These are phyloP conservation scores for Prietella phreatophila DNA, from an alignment of 2,113 vertebrate species.

Conservation along the genomic window DNA sequence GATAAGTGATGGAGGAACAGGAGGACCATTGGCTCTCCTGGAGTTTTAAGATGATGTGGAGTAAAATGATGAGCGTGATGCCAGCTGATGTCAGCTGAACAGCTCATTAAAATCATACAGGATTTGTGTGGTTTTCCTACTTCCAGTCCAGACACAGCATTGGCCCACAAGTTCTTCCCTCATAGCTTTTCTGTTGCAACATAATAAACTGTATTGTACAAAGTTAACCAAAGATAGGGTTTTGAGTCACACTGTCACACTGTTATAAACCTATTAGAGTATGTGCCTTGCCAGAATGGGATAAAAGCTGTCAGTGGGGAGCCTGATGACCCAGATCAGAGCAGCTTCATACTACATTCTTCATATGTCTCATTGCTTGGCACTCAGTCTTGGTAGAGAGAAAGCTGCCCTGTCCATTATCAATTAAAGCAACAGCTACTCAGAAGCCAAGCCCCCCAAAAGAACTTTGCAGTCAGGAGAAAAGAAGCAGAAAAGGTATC, in stretches of 20 bases:
- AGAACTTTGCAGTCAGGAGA: background rate
- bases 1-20: background rate
- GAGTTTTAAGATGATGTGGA: background rate
- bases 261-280: background rate
- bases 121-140: background rate
- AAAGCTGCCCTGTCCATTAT: background rate
- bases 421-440: background rate
- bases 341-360: background rate
- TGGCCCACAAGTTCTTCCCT: background rate
- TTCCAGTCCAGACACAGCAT: background rate
- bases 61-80: background rate
- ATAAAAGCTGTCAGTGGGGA: background rate
- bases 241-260: background rate
- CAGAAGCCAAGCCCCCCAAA: background rate
- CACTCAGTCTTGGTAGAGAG: background rate
- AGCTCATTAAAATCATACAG: background rate
- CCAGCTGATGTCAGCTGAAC: background rate
- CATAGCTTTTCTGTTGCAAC: background rate
- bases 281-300: background rate
- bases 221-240: background rate
- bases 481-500: background rate
- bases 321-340: background rate
- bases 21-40: background rate
- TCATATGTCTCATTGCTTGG: background rate
- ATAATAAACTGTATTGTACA: background rate